phyloP scores from a whole-genome alignment of 1,140 invertebrate genomes.

The Oryctes rhinoceros region DNA sequence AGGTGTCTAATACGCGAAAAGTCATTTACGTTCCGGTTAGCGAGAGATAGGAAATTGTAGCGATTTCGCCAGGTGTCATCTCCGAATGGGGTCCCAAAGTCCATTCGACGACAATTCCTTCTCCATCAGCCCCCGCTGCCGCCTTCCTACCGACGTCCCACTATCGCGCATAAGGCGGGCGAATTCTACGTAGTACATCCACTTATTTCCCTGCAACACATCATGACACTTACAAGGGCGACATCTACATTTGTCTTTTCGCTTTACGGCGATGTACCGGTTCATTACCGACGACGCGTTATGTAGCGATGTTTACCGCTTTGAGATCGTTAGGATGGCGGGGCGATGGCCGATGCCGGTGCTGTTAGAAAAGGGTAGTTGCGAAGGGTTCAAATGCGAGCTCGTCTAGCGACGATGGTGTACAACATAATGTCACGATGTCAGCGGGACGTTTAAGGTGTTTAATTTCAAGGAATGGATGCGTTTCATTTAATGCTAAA shows the following conservation, averaged over 20 bases:
- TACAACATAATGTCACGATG: too few species aligned
- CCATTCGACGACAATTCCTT: constrained; percentile 17
- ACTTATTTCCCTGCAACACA: constrained; percentile 18
- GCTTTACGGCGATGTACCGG: constrained; percentile 12
- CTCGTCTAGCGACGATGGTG: too few species aligned
- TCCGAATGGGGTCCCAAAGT: constrained; percentile 8
- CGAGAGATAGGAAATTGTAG: constrained; percentile 31
- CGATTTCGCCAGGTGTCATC: constrained; percentile 34
- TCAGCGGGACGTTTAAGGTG: too few species aligned
- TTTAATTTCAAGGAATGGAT: too few species aligned
- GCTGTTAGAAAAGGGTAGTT: too few species aligned
- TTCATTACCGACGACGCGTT: background rate
- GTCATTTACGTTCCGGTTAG: constrained; percentile 24
- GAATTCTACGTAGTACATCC: background rate
- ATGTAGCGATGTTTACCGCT: too few species aligned
- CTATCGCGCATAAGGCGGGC: background rate
- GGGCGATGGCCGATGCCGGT: too few species aligned
- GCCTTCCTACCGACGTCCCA: too few species aligned
- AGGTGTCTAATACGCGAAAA: constrained; percentile 1
- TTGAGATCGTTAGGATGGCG: too few species aligned
- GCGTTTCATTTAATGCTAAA: too few species aligned
- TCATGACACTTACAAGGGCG: background rate
- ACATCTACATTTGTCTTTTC: constrained; percentile 6
- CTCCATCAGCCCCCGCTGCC: background rate
- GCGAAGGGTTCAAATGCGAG: too few species aligned